Conservation (phyloP, 1,140 invertebrate species). For the Sitodiplosis mosellana region DNA sequence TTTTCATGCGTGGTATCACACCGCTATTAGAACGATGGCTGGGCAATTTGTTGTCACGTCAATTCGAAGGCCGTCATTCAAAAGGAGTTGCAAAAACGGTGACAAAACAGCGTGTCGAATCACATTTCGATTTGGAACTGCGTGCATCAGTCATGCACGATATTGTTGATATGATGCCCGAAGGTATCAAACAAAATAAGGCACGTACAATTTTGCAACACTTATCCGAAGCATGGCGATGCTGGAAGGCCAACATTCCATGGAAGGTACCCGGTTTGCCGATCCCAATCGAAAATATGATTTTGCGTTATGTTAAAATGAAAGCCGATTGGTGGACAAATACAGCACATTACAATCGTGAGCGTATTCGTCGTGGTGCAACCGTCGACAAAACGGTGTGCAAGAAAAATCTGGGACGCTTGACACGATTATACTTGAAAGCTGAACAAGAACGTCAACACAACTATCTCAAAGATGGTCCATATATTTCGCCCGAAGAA, state of each 20-base stretch:
- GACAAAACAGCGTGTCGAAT: slow-evolving; percentile 97
- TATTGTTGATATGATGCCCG: slow-evolving; percentile 99
- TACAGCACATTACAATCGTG: slow-evolving; percentile 98
- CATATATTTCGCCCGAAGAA: slow-evolving; percentile 98
- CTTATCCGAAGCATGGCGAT: slow-evolving; percentile 97
- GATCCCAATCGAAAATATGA: slow-evolving; percentile 99
- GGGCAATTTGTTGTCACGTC: slow-evolving; percentile 90
- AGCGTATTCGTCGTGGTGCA: slow-evolving; percentile 79
- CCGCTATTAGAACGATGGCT: slow-evolving; percentile 95
- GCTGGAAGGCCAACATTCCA: slow-evolving; percentile 99
- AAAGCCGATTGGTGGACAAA: slow-evolving; percentile 99
- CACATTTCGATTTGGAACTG: slow-evolving; percentile 97
- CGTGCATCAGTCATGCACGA: slow-evolving; percentile 99
- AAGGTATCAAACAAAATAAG: slow-evolving; percentile 99
- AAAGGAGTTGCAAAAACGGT: slow-evolving; percentile 99
- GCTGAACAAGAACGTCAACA: slow-evolving; percentile 98
- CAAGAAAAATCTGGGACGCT: slow-evolving; percentile 95
- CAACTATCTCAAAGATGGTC: slow-evolving; percentile 98
- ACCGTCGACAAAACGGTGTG: slow-evolving; percentile 99
- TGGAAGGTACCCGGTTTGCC: slow-evolving; percentile 99
- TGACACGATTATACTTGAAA: slow-evolving; percentile 93
- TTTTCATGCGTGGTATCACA: slow-evolving; percentile 98
- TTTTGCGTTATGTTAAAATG: slow-evolving; percentile 97
- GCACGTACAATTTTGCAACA: slow-evolving; percentile 97
- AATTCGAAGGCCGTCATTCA: slow-evolving; percentile 97